Conservation (phyloP, 2,888 invertebrate species). For the Terebella lapidaria region DNA sequence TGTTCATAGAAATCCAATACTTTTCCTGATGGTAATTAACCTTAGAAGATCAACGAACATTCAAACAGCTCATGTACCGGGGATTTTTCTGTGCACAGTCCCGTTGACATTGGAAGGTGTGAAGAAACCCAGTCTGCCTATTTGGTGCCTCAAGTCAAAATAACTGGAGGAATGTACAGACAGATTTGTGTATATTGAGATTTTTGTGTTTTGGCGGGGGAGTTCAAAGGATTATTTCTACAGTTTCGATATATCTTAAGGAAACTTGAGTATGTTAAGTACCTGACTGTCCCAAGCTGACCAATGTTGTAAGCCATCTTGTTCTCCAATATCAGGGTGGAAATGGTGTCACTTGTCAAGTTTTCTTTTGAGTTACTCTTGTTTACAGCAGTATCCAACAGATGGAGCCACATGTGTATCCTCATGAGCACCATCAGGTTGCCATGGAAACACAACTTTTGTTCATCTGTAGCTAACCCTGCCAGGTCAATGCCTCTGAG, state of each 20-base stretch:
- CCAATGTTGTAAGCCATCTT: constrained; percentile 37
- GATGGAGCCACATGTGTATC: constrained; percentile 28
- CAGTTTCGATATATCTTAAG: no score
- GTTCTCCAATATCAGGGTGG: constrained; percentile 6
- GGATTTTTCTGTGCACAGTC: no score
- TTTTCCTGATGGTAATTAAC: background rate
- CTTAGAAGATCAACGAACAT: background rate
- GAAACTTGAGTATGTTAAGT: background rate
- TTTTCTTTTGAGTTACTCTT: background rate
- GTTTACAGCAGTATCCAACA: background rate
- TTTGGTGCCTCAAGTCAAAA: constrained; percentile 39
- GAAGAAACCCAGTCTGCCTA: constrained; percentile 31
- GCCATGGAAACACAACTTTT: constrained; percentile 42
- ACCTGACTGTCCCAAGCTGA: constrained; percentile 43
- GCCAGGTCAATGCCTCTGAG: constrained; percentile 29
- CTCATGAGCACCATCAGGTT: constrained; percentile 47
- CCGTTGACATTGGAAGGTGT: constrained; percentile 27
- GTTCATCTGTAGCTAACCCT: constrained; percentile 26
- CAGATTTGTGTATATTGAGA: no score
- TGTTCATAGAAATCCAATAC: background rate
- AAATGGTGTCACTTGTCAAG: background rate
- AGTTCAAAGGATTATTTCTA: no score
- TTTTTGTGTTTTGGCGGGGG: no score
- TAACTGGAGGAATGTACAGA: constrained; percentile 35
- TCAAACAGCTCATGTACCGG: no score